phyloP scores from a whole-genome alignment of 2,797 vertebrate genomes.

The Cynopterus sphinx region DNA sequence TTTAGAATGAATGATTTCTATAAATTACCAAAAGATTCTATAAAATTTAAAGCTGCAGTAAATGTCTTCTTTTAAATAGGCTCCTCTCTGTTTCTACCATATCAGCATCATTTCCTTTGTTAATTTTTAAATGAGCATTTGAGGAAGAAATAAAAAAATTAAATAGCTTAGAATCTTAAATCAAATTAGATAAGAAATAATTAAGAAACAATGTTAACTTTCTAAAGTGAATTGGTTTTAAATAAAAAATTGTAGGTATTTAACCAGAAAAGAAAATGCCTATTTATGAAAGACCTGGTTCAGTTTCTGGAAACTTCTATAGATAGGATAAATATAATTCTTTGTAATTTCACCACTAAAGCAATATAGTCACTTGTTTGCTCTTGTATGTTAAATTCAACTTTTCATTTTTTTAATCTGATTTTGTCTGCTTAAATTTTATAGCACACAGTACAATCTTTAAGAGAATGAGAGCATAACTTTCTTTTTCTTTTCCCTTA shows the following conservation, averaged over 20 bases:
- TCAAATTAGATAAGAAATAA: constrained; percentile 40
- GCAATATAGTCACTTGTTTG: neutral
- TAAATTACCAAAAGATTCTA: neutral
- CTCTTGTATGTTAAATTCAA: constrained; percentile 29
- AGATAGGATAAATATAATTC: constrained; percentile 33
- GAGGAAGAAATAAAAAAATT: neutral
- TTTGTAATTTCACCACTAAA: neutral
- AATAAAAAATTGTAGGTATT: neutral
- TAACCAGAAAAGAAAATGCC: neutral
- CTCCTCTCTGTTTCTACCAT: neutral
- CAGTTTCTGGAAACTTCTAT: constrained; percentile 43
- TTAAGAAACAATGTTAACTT: constrained; percentile 18
- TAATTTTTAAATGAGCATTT: constrained; percentile 33
- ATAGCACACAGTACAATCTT: neutral
- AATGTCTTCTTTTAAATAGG: constrained; percentile 17
- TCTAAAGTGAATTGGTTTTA: constrained; percentile 13
- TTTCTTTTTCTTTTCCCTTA: neutral
- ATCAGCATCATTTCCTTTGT: neutral
- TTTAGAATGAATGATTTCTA: neutral
- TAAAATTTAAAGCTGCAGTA: constrained; percentile 6
- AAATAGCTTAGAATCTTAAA: neutral
- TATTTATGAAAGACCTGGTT: constrained; percentile 37
- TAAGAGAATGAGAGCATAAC: neutral
- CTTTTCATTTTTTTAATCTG: constrained; percentile 33
- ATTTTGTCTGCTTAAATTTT: constrained; percentile 61